These are phyloP conservation scores for Drosophila kohkoa DNA, from an alignment of 1,140 invertebrate species.

Conservation along the genomic window DNA sequence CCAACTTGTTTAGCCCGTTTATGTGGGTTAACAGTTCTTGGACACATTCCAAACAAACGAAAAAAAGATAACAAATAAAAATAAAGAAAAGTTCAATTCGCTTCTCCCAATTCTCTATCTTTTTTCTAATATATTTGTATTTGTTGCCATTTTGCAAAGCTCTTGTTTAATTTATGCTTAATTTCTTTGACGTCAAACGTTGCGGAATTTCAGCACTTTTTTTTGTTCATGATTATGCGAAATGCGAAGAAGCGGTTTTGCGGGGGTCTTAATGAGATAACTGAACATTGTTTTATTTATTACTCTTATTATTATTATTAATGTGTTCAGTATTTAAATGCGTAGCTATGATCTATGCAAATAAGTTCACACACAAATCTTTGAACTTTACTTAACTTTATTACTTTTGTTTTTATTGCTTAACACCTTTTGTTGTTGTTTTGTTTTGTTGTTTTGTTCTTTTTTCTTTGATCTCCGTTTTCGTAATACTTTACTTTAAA, in stretches of 20 bases:
- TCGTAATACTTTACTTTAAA: constrained; percentile 48
- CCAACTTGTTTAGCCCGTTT: constrained; percentile 49
- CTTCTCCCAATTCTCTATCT: constrained; percentile 1
- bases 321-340: constrained; percentile 9
- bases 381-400: constrained; percentile 44
- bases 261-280: constrained; percentile 14
- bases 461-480: constrained; percentile 35
- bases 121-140: constrained; percentile 16
- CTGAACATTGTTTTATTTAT: constrained; percentile 11
- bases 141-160: constrained; percentile 15
- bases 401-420: constrained; percentile 42
- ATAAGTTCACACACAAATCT: constrained; percentile 32
- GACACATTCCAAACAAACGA: constrained; percentile 45
- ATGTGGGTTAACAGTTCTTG: constrained; percentile 77
- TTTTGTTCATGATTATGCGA: constrained; percentile 1
- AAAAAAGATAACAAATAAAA: not conserved
- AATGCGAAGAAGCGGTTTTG: not conserved
- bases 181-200: constrained; percentile 41
- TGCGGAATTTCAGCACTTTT: constrained; percentile 8
- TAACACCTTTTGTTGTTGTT: constrained; percentile 61
- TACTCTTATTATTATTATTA: constrained; percentile 12
- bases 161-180: constrained; percentile 39
- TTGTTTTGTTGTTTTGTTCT: constrained; percentile 15
- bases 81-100: constrained; percentile 2
- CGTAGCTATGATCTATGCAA: constrained; percentile 36